These are phyloP conservation scores for Sarcophaga carnaria DNA, from an alignment of 2,888 invertebrate genomes.

Conservation along the genomic window DNA sequence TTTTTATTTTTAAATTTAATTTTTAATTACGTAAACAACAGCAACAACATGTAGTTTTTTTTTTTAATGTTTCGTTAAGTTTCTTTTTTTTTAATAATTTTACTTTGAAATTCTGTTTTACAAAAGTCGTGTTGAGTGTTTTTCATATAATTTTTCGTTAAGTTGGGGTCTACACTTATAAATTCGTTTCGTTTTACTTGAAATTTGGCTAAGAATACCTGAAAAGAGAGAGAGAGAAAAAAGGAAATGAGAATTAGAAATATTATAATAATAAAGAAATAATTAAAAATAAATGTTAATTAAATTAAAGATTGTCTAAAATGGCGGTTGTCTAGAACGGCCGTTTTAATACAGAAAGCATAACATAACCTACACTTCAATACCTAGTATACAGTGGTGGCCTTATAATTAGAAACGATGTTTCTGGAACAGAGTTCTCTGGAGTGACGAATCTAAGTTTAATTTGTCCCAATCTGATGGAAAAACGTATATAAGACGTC, in stretches of 20 bases:
- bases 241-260: constrained; percentile 17
- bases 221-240: constrained; percentile 34
- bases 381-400: too few relatives aligned
- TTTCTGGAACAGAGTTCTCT: too few relatives aligned
- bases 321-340: too few relatives aligned
- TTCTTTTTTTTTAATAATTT: constrained; percentile 7
- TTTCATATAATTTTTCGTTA: constrained; percentile 26
- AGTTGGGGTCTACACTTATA: constrained; percentile 10
- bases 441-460: too few relatives aligned
- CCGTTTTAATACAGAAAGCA: too few relatives aligned
- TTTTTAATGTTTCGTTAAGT: constrained; percentile 1
- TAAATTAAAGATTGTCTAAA: too few relatives aligned
- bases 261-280: constrained; percentile 9
- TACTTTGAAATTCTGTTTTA: constrained; percentile 3
- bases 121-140: constrained; percentile 7
- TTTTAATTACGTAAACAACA: not conserved
- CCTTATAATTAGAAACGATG: too few relatives aligned
- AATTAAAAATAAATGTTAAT: not conserved
- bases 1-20: not conserved
- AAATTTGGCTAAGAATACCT: constrained; percentile 55
- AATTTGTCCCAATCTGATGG: too few relatives aligned
- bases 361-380: too few relatives aligned
- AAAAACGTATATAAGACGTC: too few relatives aligned
- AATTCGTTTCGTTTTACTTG: constrained; percentile 57
- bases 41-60: constrained; percentile 13